Conservation (phyloP, 2,888 invertebrate genomes). For the Callinectes sapidus region DNA sequence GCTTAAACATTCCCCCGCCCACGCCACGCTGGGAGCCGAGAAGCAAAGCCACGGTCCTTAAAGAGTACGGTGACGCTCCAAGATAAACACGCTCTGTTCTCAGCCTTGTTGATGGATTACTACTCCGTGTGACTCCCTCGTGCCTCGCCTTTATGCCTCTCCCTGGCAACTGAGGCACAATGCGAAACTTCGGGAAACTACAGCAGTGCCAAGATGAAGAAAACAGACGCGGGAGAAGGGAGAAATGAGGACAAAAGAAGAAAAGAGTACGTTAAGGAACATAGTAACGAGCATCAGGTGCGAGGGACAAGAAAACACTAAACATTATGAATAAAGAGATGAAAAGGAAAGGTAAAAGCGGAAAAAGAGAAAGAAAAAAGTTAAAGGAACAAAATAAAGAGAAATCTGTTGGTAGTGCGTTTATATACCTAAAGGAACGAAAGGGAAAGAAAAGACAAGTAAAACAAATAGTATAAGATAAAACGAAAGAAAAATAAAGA, state of each 20-base stretch:
- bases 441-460: not conserved
- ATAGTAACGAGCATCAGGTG: not conserved
- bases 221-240: not conserved
- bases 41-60: not conserved
- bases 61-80: not conserved
- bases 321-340: too few relatives aligned
- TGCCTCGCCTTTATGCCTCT: not conserved
- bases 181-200: not conserved
- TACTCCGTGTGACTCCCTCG: not conserved
- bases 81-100: not conserved
- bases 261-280: not conserved
- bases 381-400: not conserved
- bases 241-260: not conserved
- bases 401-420: not conserved
- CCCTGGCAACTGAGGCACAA: not conserved
- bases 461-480: not conserved
- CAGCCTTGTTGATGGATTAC: not conserved
- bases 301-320: not conserved
- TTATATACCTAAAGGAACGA: not conserved
- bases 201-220: not conserved
- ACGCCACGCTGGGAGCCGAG: not conserved
- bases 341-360: too few relatives aligned
- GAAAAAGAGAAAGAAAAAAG: not conserved
- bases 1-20: not conserved
- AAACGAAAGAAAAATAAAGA: too few relatives aligned